Conservation (phyloP, 2,888 invertebrate genomes). For the Aleiodes leptofemur region DNA sequence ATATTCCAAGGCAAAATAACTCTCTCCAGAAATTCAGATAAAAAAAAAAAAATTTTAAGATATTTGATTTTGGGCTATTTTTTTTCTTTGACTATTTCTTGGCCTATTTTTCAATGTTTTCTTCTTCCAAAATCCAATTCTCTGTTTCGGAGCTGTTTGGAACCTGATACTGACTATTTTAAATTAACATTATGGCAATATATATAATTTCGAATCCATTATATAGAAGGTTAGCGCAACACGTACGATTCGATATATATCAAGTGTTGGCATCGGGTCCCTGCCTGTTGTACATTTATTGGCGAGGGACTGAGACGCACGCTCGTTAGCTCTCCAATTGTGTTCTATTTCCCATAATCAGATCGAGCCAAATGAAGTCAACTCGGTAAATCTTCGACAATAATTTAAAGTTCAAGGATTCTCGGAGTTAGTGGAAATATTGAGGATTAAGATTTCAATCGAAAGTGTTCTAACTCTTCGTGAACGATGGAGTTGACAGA, state of each 20-base stretch:
- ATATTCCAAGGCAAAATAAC: too few relatives aligned
- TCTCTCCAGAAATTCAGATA: too few relatives aligned
- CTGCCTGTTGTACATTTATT: constrained; percentile 20
- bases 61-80: too few relatives aligned
- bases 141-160: too few relatives aligned
- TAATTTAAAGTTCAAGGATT: background rate
- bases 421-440: background rate
- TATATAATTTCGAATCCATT: too few relatives aligned
- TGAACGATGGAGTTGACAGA: constrained; percentile 12
- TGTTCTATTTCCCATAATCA: background rate
- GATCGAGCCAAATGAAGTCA: constrained; percentile 34
- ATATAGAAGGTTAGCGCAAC: too few relatives aligned
- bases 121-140: too few relatives aligned
- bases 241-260: background rate
- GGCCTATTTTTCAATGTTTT: too few relatives aligned
- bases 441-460: constrained; percentile 13
- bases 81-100: too few relatives aligned
- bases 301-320: background rate
- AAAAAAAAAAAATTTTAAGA: too few relatives aligned
- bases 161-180: too few relatives aligned
- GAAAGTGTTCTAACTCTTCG: constrained; percentile 47
- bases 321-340: constrained; percentile 16
- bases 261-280: constrained; percentile 16
- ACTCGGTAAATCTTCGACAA: background rate
- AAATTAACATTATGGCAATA: too few relatives aligned